phyloP scores from a whole-genome alignment of 1,140 invertebrate species.

The Andrena cerasifolii region DNA sequence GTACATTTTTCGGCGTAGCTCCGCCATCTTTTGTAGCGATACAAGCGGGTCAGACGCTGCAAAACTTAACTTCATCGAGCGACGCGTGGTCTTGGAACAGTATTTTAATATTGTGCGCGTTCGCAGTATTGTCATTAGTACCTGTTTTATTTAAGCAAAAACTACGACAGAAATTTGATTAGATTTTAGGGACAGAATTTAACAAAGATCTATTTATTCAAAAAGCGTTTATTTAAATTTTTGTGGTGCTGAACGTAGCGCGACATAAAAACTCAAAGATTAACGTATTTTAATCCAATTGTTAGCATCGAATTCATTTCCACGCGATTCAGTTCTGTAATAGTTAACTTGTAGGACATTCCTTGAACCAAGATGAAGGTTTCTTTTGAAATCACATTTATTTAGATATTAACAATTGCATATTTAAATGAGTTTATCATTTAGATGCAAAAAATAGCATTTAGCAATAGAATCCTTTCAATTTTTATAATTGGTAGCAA shows the following conservation, averaged over 20 bases:
- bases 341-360: neutral
- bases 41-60: conserved; percentile 97
- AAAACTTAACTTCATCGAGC: conserved; percentile 94
- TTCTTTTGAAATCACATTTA: neutral
- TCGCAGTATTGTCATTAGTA: conserved; percentile 92
- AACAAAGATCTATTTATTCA: conserved; percentile 21
- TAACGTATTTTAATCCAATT: conserved; percentile 4
- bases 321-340: neutral
- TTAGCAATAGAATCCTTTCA: neutral
- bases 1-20: conserved; percentile 97
- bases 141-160: conserved; percentile 96
- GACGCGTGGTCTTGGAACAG: conserved; percentile 96
- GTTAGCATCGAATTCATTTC: neutral
- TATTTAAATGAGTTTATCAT: neutral
- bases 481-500: neutral
- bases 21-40: conserved; percentile 99
- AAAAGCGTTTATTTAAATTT: neutral
- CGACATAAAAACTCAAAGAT: neutral
- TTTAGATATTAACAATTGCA: too few relatives aligned
- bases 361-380: neutral
- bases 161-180: conserved; percentile 92
- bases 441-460: neutral
- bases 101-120: conserved; percentile 88
- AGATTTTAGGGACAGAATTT: conserved; percentile 54
- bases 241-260: neutral